phyloP scores from a whole-genome alignment of 2,888 invertebrate genomes.

The Sphaerophoria rueppellii region DNA sequence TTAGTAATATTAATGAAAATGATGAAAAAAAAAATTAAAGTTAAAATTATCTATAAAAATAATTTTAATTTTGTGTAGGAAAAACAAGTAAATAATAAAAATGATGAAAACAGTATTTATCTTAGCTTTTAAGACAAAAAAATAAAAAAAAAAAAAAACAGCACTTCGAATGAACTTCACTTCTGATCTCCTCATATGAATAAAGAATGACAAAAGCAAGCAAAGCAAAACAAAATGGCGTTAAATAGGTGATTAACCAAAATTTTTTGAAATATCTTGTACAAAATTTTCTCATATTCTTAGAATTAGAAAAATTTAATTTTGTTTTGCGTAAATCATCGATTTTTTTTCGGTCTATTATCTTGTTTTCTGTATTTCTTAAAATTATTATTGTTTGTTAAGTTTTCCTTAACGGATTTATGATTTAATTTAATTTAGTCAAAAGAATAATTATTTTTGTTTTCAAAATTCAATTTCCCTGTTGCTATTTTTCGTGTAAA shows the following conservation, averaged over 20 bases:
- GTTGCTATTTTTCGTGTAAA: no score
- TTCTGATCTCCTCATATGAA: conserved; percentile 48
- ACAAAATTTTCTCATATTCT: conserved; percentile 45
- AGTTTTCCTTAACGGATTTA: conserved; percentile 48
- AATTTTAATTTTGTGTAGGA: conserved; percentile 70
- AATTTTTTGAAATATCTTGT: conserved; percentile 36
- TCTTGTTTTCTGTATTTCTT: conserved; percentile 39
- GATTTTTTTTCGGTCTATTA: conserved; percentile 19
- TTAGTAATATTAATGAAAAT: conserved; percentile 67
- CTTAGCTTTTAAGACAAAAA: conserved; percentile 66
- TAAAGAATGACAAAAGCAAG: conserved; percentile 64
- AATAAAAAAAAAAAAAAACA: conserved; percentile 51
- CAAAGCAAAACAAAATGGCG: conserved; percentile 72
- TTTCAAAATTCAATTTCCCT: no score
- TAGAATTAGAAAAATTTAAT: conserved; percentile 42
- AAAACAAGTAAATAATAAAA: conserved; percentile 65
- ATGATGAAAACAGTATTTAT: conserved; percentile 68
- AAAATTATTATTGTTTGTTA: conserved; percentile 13
- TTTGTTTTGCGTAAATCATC: conserved; percentile 63
- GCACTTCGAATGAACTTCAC: conserved; percentile 66
- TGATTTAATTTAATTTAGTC: conserved; percentile 15
- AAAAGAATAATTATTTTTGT: no score
- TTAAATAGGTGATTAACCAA: conserved; percentile 70
- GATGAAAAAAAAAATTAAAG: conserved; percentile 39
- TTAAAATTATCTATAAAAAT: conserved; percentile 19